Evolutionary conservation across 2,113 vertebrate genomes (phyloP), one percentile per base, ranked within the genome.

Genomic region (human (Homo sapiens)): DNA sequence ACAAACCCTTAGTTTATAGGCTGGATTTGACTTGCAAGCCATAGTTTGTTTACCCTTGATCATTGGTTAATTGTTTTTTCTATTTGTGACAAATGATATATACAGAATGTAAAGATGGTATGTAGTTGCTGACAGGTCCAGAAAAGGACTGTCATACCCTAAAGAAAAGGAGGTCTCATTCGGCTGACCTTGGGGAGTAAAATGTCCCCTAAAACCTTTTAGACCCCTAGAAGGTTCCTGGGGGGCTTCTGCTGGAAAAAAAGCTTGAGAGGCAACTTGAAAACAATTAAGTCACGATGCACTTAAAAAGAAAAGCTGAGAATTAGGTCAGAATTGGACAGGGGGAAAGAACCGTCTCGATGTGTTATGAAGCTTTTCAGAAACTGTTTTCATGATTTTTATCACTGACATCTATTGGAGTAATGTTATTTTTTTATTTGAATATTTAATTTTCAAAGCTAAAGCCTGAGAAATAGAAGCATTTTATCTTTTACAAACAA

Each of bases 391-490:
- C 57, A 22, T 84, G 48, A 87, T 70, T 96, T 96, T 89, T 95
- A 94, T 85, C 82, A 78, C 80, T 90, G 86, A 66, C 5, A 43
- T 81, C 48, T 92, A 93, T 61, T 80, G 68, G 72, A 86, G 72
- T 45, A 73, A 85, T 80, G 57, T 8, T 43, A 59, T 59, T 85
- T 89, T 45, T 91, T 87, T 45, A 90, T 76, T 88, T 93, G n/a
- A 73, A 95, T 90, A 50, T 92, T 97, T 84, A 92, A 94, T 97
- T 97, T 97, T 90, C 52, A 96, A 91, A 97, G 68, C 66, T 72
- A 70, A 48, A 96, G 94, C 20, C 76, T 88, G 59, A 96, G 68
- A 96, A 97, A 82, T 52, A 81, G 96, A 96, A 96, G 45, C 40
- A 61, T 93, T 96, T 97, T 93, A 92, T 91, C 59, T 55, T 95